Base-by-base conservation (phyloP, 2,797 vertebrate species). In the Podarcis lilfordi region DNA sequence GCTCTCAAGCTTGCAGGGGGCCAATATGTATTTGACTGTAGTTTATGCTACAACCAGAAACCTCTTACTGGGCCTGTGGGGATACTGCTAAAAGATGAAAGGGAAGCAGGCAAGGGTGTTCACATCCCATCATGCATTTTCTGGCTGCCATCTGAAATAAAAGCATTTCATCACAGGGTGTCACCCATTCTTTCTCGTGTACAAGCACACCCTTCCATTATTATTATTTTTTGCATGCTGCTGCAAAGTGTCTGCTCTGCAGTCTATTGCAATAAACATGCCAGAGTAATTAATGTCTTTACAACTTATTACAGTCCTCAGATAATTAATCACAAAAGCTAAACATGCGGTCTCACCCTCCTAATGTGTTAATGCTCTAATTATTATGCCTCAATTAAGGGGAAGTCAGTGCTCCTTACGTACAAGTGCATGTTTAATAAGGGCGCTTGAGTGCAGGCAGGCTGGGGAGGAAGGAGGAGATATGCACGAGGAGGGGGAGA, bases 301-400 rank as follows among this genome's bases (percentile, higher is more conserved):
- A 97, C 97, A 96, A 97, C 96, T 97, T 97, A 97, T 96, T 97
- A 97, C 96, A 97, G 96, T 96, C 96, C 96, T 97, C 96, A 96
- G 96, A 96, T 97, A 97, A 97, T 97, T 97, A 97, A 97, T 97
- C 97, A 97, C 97, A 97, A 97, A 97, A 97, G 96, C 96, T 96
- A 97, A 97, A 97, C 97, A 97, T 92, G 97, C 96, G 93, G 96
- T 96, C 96, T 97, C 96, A 97, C 96, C 94, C 96, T 96, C 95
- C 96, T 97, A 97, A 97, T 97, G 97, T 97, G 97, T 96, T 97
- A 97, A 97, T 97, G 95, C 96, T 97, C 96, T 97, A 97, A 97
- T 97, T 97, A 97, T 97, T 96, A 97, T 95, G 97, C 96, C 95
- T 97, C 97, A 97, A 96, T 97, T 97, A 97, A 96, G 94, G 94